Evolutionary conservation across 1,140 invertebrate genomes (phyloP).

Genomic region (Caenorhabditis latens): DNA sequence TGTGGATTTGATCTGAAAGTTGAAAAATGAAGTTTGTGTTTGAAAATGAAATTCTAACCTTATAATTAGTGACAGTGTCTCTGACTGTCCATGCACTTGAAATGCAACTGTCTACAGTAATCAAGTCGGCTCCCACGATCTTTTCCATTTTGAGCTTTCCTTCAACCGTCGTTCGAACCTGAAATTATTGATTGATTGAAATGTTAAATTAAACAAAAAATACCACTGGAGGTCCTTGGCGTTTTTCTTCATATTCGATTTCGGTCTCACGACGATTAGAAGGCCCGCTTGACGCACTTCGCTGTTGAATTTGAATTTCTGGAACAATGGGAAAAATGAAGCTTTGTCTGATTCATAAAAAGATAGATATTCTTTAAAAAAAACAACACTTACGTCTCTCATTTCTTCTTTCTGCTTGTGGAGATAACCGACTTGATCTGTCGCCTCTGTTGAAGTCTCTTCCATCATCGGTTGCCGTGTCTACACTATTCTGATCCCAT

Average conservation of each 20-base stretch:
- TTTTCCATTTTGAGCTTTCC: conserved; percentile 68
- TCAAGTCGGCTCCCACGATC: conserved; percentile 67
- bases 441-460: neutral
- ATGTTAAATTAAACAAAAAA: too few relatives aligned
- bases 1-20: conserved; percentile 66
- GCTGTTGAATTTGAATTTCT: conserved; percentile 49
- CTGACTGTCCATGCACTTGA: conserved; percentile 66
- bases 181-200: neutral
- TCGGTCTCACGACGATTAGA: conserved; percentile 19
- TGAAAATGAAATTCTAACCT: conserved; percentile 37
- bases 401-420: conserved; percentile 58
- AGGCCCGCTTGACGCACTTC: conserved; percentile 13
- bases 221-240: conserved; percentile 60
- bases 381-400: neutral
- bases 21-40: neutral
- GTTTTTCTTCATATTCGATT: conserved; percentile 50
- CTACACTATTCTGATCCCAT: conserved; percentile 58
- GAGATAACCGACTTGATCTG: conserved; percentile 56
- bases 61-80: conserved; percentile 68
- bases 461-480: conserved; percentile 14
- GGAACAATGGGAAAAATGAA: neutral
- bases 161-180: conserved; percentile 67
- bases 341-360: neutral
- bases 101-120: conserved; percentile 66
- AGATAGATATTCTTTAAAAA: neutral